These are phyloP conservation scores for Hofmannophila pseudospretella DNA, from an alignment of 2,888 invertebrate genomes.

Conservation along the genomic window DNA sequence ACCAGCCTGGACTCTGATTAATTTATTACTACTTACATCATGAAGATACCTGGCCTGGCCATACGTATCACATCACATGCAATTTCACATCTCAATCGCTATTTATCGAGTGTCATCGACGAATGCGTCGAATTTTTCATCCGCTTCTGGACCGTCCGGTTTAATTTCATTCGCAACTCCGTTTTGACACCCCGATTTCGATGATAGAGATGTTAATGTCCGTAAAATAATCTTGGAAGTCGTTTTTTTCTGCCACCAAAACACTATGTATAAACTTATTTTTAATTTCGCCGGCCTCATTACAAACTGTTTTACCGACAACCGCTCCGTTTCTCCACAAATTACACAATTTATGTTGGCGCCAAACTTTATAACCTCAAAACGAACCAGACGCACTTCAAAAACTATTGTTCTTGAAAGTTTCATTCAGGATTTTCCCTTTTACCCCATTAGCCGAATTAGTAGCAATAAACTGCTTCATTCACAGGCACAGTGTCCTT, in stretches of 20 bases:
- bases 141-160: conserved; percentile 23
- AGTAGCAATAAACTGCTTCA: conserved; percentile 53
- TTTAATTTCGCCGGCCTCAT: background rate
- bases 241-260: background rate
- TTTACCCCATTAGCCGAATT: conserved; percentile 43
- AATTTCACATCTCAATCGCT: conserved; percentile 35
- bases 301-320: background rate
- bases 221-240: background rate
- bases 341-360: conserved; percentile 35
- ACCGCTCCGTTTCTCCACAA: background rate
- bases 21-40: no score
- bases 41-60: no score
- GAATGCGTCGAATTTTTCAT: conserved; percentile 35
- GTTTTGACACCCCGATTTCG: conserved; percentile 39
- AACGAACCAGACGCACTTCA: conserved; percentile 15
- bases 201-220: conserved; percentile 33
- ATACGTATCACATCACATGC: conserved; percentile 20
- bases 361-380: conserved; percentile 33
- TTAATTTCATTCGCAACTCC: conserved; percentile 27
- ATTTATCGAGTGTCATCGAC: conserved; percentile 28
- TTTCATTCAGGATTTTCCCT: conserved; percentile 44
- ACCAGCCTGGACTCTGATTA: no score
- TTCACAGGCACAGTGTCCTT: conserved; percentile 27
- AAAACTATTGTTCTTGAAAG: conserved; percentile 39
- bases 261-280: background rate